These are phyloP conservation scores for Manacus vitellinus DNA, from an alignment of 2,113 vertebrate genomes.

Conservation along the genomic window DNA sequence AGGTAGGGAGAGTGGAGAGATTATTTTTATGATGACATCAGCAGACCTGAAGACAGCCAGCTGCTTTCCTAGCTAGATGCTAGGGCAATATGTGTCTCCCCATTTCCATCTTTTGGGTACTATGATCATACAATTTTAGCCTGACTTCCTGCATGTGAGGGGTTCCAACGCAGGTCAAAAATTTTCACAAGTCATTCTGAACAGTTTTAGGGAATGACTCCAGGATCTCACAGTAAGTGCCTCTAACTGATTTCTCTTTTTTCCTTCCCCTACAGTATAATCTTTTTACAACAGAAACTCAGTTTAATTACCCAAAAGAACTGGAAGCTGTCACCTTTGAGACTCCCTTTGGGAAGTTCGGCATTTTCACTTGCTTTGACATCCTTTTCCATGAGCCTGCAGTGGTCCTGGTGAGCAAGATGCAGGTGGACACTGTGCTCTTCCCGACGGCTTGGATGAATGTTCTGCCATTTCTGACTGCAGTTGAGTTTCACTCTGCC, in stretches of 20 bases:
- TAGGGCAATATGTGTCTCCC: background rate
- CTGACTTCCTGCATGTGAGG: background rate
- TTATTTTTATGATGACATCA: background rate
- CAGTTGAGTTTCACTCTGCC: conserved; percentile 69
- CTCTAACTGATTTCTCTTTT: background rate
- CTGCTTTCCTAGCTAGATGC: background rate
- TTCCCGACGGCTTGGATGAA: conserved; percentile 68
- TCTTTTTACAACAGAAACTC: conserved; percentile 76
- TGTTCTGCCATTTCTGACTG: conserved; percentile 60
- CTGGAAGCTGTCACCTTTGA: conserved; percentile 78
- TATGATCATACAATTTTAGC: background rate
- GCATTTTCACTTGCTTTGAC: conserved; percentile 89
- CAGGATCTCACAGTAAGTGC: background rate
- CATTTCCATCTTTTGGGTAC: background rate
- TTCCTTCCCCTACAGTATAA: conserved; percentile 71
- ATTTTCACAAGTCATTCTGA: background rate
- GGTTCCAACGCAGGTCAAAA: background rate
- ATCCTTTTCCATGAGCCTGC: conserved; percentile 82
- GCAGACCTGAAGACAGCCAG: background rate
- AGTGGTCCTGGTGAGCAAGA: conserved; percentile 68
- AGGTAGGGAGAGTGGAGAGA: background rate
- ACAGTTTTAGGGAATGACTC: background rate
- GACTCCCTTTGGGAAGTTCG: conserved; percentile 87
- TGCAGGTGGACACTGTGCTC: conserved; percentile 72
- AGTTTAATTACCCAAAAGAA: conserved; percentile 77